These are phyloP conservation scores for Crotalus horridus DNA, from an alignment of 2,113 vertebrate genomes.

Conservation along the genomic window DNA sequence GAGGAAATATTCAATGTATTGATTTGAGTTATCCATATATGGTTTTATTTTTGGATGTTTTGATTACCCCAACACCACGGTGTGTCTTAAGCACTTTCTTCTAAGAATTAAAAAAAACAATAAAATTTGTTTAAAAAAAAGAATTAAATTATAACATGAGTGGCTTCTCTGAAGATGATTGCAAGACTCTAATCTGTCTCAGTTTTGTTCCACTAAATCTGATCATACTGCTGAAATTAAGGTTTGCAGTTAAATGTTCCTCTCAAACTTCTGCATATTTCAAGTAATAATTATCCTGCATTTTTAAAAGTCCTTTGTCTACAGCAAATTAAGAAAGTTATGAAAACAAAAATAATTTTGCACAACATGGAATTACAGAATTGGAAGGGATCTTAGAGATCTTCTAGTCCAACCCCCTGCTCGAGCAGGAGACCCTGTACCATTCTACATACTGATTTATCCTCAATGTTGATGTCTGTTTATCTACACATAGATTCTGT, in stretches of 20 bases:
- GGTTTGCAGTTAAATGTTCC: not conserved
- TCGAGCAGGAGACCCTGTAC: not conserved
- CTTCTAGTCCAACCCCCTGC: not conserved
- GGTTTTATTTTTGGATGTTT: too few relatives aligned
- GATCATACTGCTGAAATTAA: not conserved
- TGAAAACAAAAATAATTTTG: not conserved
- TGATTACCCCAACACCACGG: too few relatives aligned
- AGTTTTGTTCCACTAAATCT: not conserved
- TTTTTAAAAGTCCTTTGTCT: not conserved
- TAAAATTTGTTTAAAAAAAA: not conserved
- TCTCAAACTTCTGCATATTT: not conserved
- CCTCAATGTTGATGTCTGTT: not conserved
- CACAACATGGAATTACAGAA: not conserved
- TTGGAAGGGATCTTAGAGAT: not conserved
- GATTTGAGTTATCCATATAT: too few relatives aligned
- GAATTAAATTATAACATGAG: not conserved
- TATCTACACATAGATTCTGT: not conserved
- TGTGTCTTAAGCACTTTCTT: too few relatives aligned
- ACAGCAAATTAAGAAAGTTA: not conserved
- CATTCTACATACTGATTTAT: not conserved
- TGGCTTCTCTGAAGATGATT: not conserved
- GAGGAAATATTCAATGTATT: too few relatives aligned
- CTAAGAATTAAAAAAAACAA: too few relatives aligned
- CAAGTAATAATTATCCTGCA: not conserved
- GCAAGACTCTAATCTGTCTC: not conserved